These are phyloP conservation scores for Melikaiella ostensackeni DNA, from an alignment of 2,888 invertebrate species.

Conservation along the genomic window DNA sequence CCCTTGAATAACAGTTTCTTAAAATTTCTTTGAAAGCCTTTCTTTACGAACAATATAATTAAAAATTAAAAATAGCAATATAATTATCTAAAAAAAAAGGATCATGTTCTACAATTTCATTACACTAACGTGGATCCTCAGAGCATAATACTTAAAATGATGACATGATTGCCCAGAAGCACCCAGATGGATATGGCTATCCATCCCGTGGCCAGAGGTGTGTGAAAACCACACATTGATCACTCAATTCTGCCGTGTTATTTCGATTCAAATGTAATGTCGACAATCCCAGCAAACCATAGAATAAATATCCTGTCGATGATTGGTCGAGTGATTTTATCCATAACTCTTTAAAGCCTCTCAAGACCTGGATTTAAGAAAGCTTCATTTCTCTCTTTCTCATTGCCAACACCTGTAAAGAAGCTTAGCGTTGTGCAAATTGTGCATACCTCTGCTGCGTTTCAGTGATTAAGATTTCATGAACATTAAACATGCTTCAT, in stretches of 20 bases:
- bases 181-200: slow-evolving; percentile 50
- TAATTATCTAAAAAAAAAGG: neutral
- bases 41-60: neutral
- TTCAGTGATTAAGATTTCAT: neutral
- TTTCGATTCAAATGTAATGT: slow-evolving; percentile 37
- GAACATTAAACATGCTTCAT: slow-evolving; percentile 41
- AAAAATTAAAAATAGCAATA: neutral
- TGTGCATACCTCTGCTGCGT: slow-evolving; percentile 11
- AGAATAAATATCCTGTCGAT: slow-evolving; percentile 36
- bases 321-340: slow-evolving; percentile 42
- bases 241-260: slow-evolving; percentile 38
- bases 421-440: slow-evolving; percentile 29
- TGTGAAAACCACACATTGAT: slow-evolving; percentile 38
- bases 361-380: slow-evolving; percentile 41
- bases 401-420: slow-evolving; percentile 46
- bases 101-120: slow-evolving; percentile 36
- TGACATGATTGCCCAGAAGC: slow-evolving; percentile 67
- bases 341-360: slow-evolving; percentile 29
- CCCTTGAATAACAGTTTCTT: slow-evolving; percentile 23
- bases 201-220: slow-evolving; percentile 46
- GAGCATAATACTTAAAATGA: slow-evolving; percentile 49
- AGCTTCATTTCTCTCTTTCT: slow-evolving; percentile 58
- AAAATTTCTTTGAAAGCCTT: neutral
- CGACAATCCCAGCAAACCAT: slow-evolving; percentile 39
- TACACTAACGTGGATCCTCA: slow-evolving; percentile 35